Percentiles rank a stretch among this genome's conserved stretches.
These are phyloP conservation scores for Eretmocerus hayati DNA, from an alignment of 2,888 invertebrate species.

Conservation along the genomic window DNA sequence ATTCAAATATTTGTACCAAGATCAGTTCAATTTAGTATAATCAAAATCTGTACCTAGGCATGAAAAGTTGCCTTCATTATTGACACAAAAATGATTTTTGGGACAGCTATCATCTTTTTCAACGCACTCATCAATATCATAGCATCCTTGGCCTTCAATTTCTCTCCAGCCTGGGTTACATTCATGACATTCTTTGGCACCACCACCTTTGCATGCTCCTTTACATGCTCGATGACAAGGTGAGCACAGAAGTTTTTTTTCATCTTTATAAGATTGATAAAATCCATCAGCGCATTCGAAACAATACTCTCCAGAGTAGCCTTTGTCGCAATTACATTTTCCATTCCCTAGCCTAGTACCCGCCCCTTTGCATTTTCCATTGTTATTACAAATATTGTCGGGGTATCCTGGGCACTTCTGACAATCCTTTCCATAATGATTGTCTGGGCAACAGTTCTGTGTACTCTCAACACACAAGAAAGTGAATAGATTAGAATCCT, in stretches of 20 bases:
- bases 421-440: slow-evolving; percentile 79
- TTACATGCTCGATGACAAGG: slow-evolving; percentile 75
- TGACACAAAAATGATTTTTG: slow-evolving; percentile 75
- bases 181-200: slow-evolving; percentile 58
- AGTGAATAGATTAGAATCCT: slow-evolving; percentile 56
- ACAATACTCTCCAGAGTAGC: slow-evolving; percentile 66
- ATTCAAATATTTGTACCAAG: neutral
- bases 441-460: slow-evolving; percentile 75
- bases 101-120: slow-evolving; percentile 53
- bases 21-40: too few species aligned
- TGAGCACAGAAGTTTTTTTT: slow-evolving; percentile 66
- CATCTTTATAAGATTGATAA: slow-evolving; percentile 69
- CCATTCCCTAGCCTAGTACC: slow-evolving; percentile 93
- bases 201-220: slow-evolving; percentile 66
- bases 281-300: slow-evolving; percentile 67
- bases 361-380: slow-evolving; percentile 79
- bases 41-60: slow-evolving; percentile 68
- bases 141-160: slow-evolving; percentile 69
- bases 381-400: slow-evolving; percentile 68
- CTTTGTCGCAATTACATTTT: slow-evolving; percentile 75
- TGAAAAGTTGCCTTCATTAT: slow-evolving; percentile 74
- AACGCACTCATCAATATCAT: slow-evolving; percentile 78
- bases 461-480: slow-evolving; percentile 76
- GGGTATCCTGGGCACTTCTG: slow-evolving; percentile 69
- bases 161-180: slow-evolving; percentile 69